A percentile compares a stretch with the other conserved stretches of the same genome.
phyloP scores from a whole-genome alignment of 2,113 vertebrate genomes.

The Atrichornis clamosus region DNA sequence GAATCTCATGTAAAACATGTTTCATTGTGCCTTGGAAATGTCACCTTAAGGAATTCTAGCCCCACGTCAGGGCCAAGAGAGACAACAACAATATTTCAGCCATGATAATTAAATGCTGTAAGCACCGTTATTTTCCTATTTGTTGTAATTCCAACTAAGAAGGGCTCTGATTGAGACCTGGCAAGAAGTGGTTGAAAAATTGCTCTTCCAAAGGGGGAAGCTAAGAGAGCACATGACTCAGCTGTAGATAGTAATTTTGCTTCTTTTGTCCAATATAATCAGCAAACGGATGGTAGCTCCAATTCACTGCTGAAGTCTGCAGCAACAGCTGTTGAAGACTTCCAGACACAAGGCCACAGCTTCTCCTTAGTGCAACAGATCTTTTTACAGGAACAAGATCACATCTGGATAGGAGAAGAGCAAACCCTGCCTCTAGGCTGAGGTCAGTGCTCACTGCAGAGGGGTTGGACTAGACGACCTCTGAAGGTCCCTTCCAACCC shows the following conservation, averaged over 20 bases:
- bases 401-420: background rate
- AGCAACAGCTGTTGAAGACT: background rate
- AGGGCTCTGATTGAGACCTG: constrained; percentile 58
- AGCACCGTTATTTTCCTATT: constrained; percentile 63
- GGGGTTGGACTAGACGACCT: background rate
- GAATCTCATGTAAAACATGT: constrained; percentile 51
- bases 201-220: constrained; percentile 11
- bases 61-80: constrained; percentile 12
- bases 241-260: constrained; percentile 29
- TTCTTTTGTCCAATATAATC: constrained; percentile 58
- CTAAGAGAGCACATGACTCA: constrained; percentile 38
- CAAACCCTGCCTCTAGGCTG: background rate
- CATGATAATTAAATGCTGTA: constrained; percentile 54
- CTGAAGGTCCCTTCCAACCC: background rate
- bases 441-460: background rate
- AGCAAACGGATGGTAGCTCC: background rate
- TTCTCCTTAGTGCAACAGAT: background rate
- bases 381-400: background rate
- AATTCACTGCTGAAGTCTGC: background rate
- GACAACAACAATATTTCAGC: constrained; percentile 49
- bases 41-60: constrained; percentile 63
- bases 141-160: constrained; percentile 65
- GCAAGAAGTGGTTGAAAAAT: constrained; percentile 62
- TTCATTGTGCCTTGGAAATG: constrained; percentile 49
- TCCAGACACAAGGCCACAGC: background rate